Evolutionary conservation across 1,140 invertebrate genomes (phyloP).

Genomic region (Sitodiplosis mosellana): DNA sequence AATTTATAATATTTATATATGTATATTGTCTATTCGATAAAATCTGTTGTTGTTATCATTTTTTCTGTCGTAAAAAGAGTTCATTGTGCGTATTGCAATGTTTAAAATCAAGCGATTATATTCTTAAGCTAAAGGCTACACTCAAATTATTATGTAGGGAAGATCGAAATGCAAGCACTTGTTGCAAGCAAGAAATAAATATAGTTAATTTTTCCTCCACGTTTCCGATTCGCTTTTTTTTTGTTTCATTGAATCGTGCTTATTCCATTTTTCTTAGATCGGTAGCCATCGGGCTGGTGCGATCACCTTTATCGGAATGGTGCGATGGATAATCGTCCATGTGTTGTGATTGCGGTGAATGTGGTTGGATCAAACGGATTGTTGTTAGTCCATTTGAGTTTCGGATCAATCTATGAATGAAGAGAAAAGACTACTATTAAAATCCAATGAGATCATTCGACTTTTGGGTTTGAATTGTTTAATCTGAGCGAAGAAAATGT

Average conservation of each 20-base stretch:
- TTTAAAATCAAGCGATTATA: no score
- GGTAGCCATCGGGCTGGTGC: background rate
- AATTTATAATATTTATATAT: no score
- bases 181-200: no score
- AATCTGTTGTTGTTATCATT: no score
- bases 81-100: no score
- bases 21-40: no score
- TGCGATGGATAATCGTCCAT: background rate
- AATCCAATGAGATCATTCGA: no score
- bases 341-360: background rate
- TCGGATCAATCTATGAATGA: slow-evolving; percentile 17
- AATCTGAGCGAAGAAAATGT: background rate
- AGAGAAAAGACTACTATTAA: slow-evolving; percentile 1
- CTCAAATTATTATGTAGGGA: no score
- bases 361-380: slow-evolving; percentile 19
- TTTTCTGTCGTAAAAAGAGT: no score
- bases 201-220: no score
- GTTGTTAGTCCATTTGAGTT: slow-evolving; percentile 25
- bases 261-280: slow-evolving; percentile 2
- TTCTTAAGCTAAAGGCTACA: no score
- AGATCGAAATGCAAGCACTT: no score
- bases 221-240: background rate
- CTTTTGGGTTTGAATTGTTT: background rate
- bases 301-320: background rate
- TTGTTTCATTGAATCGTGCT: background rate